phyloP scores from a whole-genome alignment of 2,797 vertebrate species.

The Pogoniulus pusillus region DNA sequence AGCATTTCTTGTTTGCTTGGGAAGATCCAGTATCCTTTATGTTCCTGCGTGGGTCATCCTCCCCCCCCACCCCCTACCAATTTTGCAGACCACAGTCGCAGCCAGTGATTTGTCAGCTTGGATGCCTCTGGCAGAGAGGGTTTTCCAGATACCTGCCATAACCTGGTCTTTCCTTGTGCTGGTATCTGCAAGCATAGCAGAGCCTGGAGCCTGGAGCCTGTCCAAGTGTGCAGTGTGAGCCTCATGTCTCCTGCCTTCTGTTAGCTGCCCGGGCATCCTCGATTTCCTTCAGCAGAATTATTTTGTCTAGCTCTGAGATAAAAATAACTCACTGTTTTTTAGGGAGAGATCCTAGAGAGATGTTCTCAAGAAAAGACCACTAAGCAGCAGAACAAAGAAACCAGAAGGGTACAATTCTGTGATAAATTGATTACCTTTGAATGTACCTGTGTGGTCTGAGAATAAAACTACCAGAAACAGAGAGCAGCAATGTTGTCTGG shows the following conservation, averaged over 20 bases:
- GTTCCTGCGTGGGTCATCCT: not conserved
- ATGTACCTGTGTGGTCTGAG: not conserved
- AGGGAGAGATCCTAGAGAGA: not conserved
- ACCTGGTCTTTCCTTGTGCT: not conserved
- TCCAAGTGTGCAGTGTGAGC: not conserved
- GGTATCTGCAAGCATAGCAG: not conserved
- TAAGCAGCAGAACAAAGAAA: not conserved
- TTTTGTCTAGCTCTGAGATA: not conserved
- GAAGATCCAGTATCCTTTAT: not conserved
- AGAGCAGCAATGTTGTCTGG: not conserved
- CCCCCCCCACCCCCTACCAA: not conserved
- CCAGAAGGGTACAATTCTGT: not conserved
- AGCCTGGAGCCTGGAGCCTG: not conserved
- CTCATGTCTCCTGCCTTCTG: not conserved
- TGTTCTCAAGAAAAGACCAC: not conserved
- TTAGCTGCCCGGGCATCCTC: not conserved
- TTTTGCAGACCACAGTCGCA: not conserved
- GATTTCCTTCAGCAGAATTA: not conserved
- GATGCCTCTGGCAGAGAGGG: not conserved
- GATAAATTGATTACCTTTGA: not conserved
- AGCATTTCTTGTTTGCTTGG: not conserved
- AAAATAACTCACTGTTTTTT: slow-evolving; percentile 28
- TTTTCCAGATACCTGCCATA: not conserved
- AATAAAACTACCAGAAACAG: not conserved
- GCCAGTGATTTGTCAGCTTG: not conserved